Conservation (phyloP, 2,888 invertebrate species). For the Andrena dorsata region DNA sequence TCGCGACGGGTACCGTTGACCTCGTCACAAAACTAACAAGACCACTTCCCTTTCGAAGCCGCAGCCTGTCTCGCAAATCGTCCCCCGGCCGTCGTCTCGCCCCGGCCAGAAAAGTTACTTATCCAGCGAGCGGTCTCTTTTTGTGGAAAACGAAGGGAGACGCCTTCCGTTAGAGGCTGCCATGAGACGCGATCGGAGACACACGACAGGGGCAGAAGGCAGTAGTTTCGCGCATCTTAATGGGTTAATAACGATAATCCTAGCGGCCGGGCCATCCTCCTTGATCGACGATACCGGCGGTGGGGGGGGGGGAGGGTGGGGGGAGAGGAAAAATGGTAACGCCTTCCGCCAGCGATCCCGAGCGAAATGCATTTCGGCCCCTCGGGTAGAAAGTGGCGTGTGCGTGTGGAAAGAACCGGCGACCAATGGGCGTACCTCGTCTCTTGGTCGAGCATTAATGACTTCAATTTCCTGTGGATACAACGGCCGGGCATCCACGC, state of each 20-base stretch:
- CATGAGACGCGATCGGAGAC: slow-evolving; percentile 41
- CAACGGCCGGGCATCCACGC: slow-evolving; percentile 40
- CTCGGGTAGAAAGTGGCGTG: slow-evolving; percentile 56
- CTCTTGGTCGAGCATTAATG: slow-evolving; percentile 66
- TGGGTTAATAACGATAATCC: slow-evolving; percentile 53
- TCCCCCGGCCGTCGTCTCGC: slow-evolving; percentile 4
- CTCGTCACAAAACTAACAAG: slow-evolving; percentile 22
- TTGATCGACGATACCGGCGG: slow-evolving; percentile 30
- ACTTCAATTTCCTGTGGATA: slow-evolving; percentile 70
- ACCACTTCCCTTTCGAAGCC: slow-evolving; percentile 41
- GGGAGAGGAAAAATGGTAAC: slow-evolving; percentile 36
- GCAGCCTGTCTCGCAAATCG: slow-evolving; percentile 24
- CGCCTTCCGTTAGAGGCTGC: slow-evolving; percentile 53
- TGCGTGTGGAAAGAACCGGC: slow-evolving; percentile 38
- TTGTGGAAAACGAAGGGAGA: slow-evolving; percentile 41
- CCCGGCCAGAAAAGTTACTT: slow-evolving; percentile 14
- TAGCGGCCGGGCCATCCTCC: slow-evolving; percentile 13
- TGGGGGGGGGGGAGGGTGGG: too few relatives aligned
- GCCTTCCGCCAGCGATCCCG: slow-evolving; percentile 42
- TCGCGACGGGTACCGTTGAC: neutral
- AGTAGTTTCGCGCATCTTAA: slow-evolving; percentile 45
- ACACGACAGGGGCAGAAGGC: slow-evolving; percentile 45
- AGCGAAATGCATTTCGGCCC: slow-evolving; percentile 50
- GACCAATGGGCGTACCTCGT: slow-evolving; percentile 66
- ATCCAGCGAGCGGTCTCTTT: slow-evolving; percentile 24